Base-by-base conservation (phyloP, 1,140 invertebrate species). In the Megathymus violae region DNA sequence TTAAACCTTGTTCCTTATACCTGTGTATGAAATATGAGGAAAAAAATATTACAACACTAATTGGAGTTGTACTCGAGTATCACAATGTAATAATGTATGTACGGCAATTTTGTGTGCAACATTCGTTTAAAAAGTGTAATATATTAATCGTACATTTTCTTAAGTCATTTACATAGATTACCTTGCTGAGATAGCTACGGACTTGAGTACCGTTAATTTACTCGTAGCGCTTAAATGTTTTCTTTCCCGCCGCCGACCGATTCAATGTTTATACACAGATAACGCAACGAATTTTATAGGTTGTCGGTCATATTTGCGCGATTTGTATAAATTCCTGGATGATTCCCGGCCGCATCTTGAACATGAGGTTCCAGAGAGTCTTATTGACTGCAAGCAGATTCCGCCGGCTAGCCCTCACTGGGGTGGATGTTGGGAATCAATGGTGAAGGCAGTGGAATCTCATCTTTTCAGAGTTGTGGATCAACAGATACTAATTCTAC, bases 291-390 rank as follows among this genome's bases (percentile, higher is more conserved):
- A 58, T 46, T 62, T 58, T 59, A 15, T 67, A 27, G 59, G 64
- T 6, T 62, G 48, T n/a, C 79, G 6, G 91, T 91, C 61, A 15
- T 56, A 22, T 31, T 77, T 14, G 66, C 62, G 6, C 82, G 78
- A 0, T 58, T 82, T 2, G 82, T 7, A 58, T 62, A 7, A 74
- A 85, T 69, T 41, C 88, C 11, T 67, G 67, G 1, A 78, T 79
- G 9, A 59, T 15, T 58, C 47, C 47, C 56, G 34, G 9, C 14
- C 40, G 3, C 48, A 31, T 19, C 36, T 63, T 14, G 46, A 68
- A 52, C 22, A 40, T 11, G 36, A 38, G n/a, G 7, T 54, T 17
- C n/a, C 15, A 5, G 36, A 17, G 5, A 54, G 25, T 40, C 51
- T 11, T 34, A 54, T 71, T 71, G 19, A 71, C 72, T 25, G 22